Evolutionary conservation across 2,888 invertebrate species (phyloP).

Genomic region (Choristoneura rosaceana): DNA sequence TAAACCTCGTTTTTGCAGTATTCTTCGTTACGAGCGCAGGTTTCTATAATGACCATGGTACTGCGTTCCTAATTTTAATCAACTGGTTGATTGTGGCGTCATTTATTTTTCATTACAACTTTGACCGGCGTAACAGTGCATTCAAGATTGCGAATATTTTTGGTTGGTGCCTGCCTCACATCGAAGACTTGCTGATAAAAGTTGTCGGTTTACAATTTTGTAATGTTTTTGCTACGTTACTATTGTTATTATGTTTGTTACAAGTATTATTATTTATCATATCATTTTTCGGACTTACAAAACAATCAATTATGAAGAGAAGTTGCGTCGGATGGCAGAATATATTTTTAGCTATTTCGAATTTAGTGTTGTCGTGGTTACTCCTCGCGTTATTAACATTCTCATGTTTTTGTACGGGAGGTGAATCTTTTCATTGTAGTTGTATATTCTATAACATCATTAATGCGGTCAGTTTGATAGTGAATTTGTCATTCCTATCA

Average conservation of each 20-base stretch:
- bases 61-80: neutral
- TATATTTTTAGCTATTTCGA: neutral
- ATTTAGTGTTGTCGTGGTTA: neutral
- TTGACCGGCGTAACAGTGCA: neutral
- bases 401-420: neutral
- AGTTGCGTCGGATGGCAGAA: neutral
- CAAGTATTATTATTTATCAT: neutral
- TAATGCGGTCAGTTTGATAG: neutral
- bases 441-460: neutral
- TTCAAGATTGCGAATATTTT: neutral
- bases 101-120: neutral
- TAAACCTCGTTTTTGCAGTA: neutral
- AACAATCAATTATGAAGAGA: neutral
- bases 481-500: too few relatives aligned
- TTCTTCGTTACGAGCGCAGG: neutral
- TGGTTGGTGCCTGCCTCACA: neutral
- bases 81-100: neutral
- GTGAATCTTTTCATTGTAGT: neutral
- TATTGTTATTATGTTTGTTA: neutral
- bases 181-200: neutral
- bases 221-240: neutral
- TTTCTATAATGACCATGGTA: neutral
- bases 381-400: neutral
- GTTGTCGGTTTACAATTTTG: neutral
- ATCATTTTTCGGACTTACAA: neutral